Conservation (phyloP, 2,888 invertebrate species). For the Parnassius orleans region DNA sequence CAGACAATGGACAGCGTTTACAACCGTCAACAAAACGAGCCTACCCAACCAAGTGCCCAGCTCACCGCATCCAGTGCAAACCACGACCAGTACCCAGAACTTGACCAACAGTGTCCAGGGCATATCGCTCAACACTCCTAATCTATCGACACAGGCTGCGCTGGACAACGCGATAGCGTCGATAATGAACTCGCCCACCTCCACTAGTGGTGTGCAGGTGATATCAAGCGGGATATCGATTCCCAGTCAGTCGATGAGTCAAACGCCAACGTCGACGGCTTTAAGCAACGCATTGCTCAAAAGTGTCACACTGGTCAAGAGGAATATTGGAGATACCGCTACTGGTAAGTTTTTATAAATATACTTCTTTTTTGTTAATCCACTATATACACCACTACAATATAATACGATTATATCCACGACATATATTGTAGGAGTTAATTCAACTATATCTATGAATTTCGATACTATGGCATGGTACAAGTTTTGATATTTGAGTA, state of each 20-base stretch:
- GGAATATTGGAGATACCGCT: slow-evolving; percentile 59
- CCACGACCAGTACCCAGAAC: slow-evolving; percentile 53
- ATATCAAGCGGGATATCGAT: slow-evolving; percentile 65
- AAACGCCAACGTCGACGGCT: slow-evolving; percentile 44
- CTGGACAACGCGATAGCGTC: slow-evolving; percentile 70
- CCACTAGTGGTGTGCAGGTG: slow-evolving; percentile 57
- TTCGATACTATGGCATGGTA: too few relatives aligned
- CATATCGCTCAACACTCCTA: slow-evolving; percentile 61
- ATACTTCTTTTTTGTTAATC: too few relatives aligned
- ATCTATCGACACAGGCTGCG: slow-evolving; percentile 57
- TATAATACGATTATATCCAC: too few relatives aligned
- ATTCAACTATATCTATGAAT: too few relatives aligned
- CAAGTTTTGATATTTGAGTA: too few relatives aligned
- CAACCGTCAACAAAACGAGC: slow-evolving; percentile 52
- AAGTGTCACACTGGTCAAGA: slow-evolving; percentile 70
- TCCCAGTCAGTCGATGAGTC: slow-evolving; percentile 42
- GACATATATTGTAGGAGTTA: too few relatives aligned
- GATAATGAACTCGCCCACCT: slow-evolving; percentile 65
- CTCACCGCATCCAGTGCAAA: slow-evolving; percentile 52
- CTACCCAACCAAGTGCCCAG: slow-evolving; percentile 47
- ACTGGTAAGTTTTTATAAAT: slow-evolving; percentile 47
- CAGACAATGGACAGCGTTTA: slow-evolving; percentile 68
- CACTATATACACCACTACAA: too few relatives aligned
- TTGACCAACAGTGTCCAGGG: slow-evolving; percentile 70
- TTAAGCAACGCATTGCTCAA: slow-evolving; percentile 58